phyloP scores from a whole-genome alignment of 2,888 invertebrate species.

The Phymatocera aterrima region DNA sequence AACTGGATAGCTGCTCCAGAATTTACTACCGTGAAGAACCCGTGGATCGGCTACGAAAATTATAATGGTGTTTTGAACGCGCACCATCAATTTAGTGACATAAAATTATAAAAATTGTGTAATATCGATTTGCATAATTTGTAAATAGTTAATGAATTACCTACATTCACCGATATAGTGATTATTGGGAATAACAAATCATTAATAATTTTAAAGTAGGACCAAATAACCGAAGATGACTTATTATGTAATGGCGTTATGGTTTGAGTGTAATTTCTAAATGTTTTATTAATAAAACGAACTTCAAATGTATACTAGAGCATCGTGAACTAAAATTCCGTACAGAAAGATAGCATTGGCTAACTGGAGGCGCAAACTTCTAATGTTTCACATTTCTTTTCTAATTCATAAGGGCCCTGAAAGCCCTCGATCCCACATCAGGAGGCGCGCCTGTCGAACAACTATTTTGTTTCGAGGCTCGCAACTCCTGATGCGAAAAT shows the following conservation, averaged over 20 bases:
- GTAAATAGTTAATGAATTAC: too few species aligned
- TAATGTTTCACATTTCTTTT: too few species aligned
- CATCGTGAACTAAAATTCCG: neutral
- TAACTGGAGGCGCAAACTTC: neutral
- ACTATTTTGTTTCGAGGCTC: too few species aligned
- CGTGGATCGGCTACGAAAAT: conserved; percentile 61
- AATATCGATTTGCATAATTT: conserved; percentile 54
- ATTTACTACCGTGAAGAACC: conserved; percentile 48
- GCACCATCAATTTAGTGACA: neutral
- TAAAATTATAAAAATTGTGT: conserved; percentile 47
- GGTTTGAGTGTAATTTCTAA: conserved; percentile 71
- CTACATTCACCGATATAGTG: conserved; percentile 46
- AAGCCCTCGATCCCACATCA: too few species aligned
- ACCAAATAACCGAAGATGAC: conserved; percentile 61
- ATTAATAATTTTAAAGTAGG: conserved; percentile 67
- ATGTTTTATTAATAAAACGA: conserved; percentile 71
- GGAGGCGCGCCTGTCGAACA: too few species aligned
- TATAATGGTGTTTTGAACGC: conserved; percentile 12
- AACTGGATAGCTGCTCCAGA: neutral
- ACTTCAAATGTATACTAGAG: neutral
- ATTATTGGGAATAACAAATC: conserved; percentile 53
- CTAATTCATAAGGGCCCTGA: too few species aligned
- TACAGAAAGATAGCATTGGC: neutral
- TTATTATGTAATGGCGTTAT: conserved; percentile 60
- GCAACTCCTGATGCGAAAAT: too few species aligned